Conservation (phyloP, 2,797 vertebrate species). For the Tenualosa ilisha region DNA sequence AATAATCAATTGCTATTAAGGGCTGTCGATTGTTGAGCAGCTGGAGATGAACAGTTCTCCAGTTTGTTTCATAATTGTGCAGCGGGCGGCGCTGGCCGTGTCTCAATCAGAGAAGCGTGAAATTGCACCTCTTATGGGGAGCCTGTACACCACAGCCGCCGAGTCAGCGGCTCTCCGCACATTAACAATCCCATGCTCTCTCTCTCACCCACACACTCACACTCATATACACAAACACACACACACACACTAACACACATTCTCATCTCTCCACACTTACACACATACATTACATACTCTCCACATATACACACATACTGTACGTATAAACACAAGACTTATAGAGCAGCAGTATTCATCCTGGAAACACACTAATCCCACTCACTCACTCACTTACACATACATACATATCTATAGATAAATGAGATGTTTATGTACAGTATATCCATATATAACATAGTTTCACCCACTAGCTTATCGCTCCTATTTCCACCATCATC, state of each 20-base stretch:
- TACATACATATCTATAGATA: neutral
- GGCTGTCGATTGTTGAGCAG: conserved; percentile 42
- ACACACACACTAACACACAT: neutral
- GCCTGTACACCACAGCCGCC: conserved; percentile 37
- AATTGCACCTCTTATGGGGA: conserved; percentile 52
- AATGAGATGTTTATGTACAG: neutral
- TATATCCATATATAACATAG: neutral
- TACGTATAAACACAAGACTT: too few relatives aligned
- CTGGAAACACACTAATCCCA: neutral
- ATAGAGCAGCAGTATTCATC: too few relatives aligned
- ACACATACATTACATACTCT: too few relatives aligned
- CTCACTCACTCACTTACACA: neutral
- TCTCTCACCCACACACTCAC: neutral
- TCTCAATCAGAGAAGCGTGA: conserved; percentile 61
- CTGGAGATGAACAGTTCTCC: conserved; percentile 39
- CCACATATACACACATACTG: too few relatives aligned
- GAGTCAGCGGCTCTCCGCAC: neutral
- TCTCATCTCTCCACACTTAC: too few relatives aligned
- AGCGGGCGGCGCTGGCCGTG: conserved; percentile 26
- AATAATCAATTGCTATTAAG: conserved; percentile 66
- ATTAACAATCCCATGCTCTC: conserved; percentile 24
- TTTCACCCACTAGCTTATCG: neutral
- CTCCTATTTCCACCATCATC: neutral
- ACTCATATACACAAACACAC: conserved; percentile 3
- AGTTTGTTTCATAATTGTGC: conserved; percentile 35